Evolutionary conservation across 2,113 vertebrate species (phyloP).

Genomic region (Coregonus clupeaformis): DNA sequence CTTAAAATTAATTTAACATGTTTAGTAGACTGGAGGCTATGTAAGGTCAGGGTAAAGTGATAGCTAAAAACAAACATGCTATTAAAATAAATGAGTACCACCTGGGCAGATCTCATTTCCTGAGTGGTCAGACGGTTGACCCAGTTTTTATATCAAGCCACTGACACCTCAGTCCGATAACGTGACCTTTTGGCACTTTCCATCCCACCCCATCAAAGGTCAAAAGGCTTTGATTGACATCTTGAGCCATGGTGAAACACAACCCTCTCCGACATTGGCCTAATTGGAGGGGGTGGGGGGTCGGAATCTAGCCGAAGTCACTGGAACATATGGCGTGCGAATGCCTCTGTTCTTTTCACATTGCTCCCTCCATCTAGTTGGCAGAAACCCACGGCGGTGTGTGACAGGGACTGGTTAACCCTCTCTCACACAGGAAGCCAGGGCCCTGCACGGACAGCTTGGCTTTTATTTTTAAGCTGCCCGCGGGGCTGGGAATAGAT

Average conservation of each 20-base stretch:
- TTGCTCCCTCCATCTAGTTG: conserved; percentile 45
- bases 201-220: conserved; percentile 33
- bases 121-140: neutral
- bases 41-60: neutral
- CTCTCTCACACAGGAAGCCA: neutral
- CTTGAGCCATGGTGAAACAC: neutral
- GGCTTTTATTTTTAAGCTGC: neutral
- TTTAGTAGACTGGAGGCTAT: neutral
- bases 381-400: conserved; percentile 2
- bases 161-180: conserved; percentile 26
- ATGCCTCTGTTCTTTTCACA: conserved; percentile 51
- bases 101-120: conserved; percentile 2
- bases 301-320: conserved; percentile 10
- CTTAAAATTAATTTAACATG: neutral
- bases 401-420: neutral
- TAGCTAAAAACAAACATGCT: neutral
- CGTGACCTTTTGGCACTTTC: conserved; percentile 33
- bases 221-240: conserved; percentile 29
- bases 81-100: neutral
- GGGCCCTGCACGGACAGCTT: neutral
- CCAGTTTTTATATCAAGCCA: conserved; percentile 37
- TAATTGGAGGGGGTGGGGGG: neutral
- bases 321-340: conserved; percentile 43
- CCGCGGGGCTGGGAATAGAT: neutral
- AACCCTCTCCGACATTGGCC: neutral